A percentile compares a stretch with the other conserved stretches of the same genome.
phyloP scores from a whole-genome alignment of 2,888 invertebrate species.

The Teleogryllus oceanicus region DNA sequence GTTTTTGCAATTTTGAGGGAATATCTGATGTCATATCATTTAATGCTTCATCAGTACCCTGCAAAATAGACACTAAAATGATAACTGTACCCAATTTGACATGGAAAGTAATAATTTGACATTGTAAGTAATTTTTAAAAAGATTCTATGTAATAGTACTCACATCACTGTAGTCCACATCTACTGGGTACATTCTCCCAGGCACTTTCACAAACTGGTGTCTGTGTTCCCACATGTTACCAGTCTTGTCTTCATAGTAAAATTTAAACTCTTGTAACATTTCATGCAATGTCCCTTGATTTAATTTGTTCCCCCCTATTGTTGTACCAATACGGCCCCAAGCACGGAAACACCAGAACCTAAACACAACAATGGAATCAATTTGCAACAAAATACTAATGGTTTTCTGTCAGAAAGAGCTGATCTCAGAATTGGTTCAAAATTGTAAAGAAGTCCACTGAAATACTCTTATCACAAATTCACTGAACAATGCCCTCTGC shows the following conservation, averaged over 20 bases:
- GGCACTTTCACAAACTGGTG: slow-evolving; percentile 67
- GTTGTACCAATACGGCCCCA: slow-evolving; percentile 98
- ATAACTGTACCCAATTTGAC: no score
- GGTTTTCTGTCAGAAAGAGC: no score
- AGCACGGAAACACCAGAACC: slow-evolving; percentile 78
- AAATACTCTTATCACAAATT: no score
- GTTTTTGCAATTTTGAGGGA: slow-evolving; percentile 57
- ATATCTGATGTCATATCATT: neutral
- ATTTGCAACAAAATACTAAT: neutral
- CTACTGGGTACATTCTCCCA: slow-evolving; percentile 76
- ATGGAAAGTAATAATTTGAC: no score
- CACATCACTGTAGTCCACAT: slow-evolving; percentile 77
- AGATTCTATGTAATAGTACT: slow-evolving; percentile 20
- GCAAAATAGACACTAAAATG: slow-evolving; percentile 12
- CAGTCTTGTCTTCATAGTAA: slow-evolving; percentile 74
- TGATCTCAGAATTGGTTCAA: no score
- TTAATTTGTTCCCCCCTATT: slow-evolving; percentile 72
- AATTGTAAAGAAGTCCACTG: no score
- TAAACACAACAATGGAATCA: slow-evolving; percentile 40
- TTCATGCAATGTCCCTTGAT: slow-evolving; percentile 50
- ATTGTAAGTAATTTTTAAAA: no score
- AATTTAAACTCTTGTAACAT: slow-evolving; percentile 63
- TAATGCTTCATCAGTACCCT: neutral
- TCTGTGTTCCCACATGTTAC: slow-evolving; percentile 71
- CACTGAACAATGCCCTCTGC: no score